Conservation (phyloP, 2,888 invertebrate genomes). For the Callyntrura guangdongensis region DNA sequence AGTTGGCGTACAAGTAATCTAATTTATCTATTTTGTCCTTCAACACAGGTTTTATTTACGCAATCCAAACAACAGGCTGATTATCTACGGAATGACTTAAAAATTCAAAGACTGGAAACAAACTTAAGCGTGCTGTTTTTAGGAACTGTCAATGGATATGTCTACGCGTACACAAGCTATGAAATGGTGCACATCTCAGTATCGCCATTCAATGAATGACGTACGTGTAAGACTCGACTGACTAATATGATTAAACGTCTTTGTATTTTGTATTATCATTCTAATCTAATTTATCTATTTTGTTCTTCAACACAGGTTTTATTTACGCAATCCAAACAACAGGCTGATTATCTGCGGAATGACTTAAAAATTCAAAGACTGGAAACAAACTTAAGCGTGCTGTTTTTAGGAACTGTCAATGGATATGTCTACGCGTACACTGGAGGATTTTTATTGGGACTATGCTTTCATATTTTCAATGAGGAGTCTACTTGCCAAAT, state of each 20-base stretch:
- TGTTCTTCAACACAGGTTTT: constrained; percentile 63
- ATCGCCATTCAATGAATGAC: constrained; percentile 80
- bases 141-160: constrained; percentile 91
- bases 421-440: constrained; percentile 87
- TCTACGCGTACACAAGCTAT: constrained; percentile 85
- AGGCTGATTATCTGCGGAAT: constrained; percentile 78
- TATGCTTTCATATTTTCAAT: constrained; percentile 70
- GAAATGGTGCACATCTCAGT: constrained; percentile 81
- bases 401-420: constrained; percentile 92
- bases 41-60: constrained; percentile 80
- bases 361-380: constrained; percentile 81
- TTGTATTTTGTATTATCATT: too few relatives aligned
- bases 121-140: constrained; percentile 91
- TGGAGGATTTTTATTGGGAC: constrained; percentile 82
- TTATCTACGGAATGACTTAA: constrained; percentile 79
- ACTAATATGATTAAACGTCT: too few relatives aligned
- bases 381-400: constrained; percentile 88
- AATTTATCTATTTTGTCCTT: too few relatives aligned
- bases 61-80: constrained; percentile 82
- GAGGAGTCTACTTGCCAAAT: constrained; percentile 58
- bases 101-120: constrained; percentile 81
- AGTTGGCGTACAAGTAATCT: too few relatives aligned
- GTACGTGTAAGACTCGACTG: constrained; percentile 55
- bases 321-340: constrained; percentile 80
- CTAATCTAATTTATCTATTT: too few relatives aligned